These are phyloP conservation scores for Rhagologus leucostigma DNA, from an alignment of 2,113 vertebrate genomes.

Conservation along the genomic window DNA sequence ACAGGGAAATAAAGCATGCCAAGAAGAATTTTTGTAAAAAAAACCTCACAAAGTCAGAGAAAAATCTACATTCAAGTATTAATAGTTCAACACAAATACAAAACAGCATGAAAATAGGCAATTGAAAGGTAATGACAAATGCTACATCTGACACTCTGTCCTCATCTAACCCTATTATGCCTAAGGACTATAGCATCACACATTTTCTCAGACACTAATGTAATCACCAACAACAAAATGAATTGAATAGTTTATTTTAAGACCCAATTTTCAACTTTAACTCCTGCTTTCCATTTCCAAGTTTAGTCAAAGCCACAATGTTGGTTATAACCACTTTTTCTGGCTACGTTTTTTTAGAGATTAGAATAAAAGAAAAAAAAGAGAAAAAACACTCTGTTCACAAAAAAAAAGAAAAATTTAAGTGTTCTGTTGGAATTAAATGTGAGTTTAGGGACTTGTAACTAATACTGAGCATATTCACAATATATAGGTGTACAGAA, in stretches of 20 bases:
- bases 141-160: not conserved
- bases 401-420: not conserved
- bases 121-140: slow-evolving; percentile 22
- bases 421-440: not conserved
- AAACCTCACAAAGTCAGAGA: not conserved
- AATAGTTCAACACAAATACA: not conserved
- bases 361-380: not conserved
- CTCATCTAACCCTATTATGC: slow-evolving; percentile 2
- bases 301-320: not conserved
- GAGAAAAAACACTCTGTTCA: not conserved
- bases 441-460: not conserved
- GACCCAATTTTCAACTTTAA: not conserved
- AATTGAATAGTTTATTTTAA: not conserved
- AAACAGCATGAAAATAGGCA: not conserved
- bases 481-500: not conserved
- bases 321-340: not conserved
- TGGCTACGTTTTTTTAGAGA: not conserved
- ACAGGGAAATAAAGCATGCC: not conserved
- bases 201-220: not conserved
- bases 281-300: not conserved
- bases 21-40: not conserved
- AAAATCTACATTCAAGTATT: not conserved
- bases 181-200: not conserved
- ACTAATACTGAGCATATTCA: not conserved
- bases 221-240: not conserved